Evolutionary conservation across 2,888 invertebrate species (phyloP), one percentile per base, ranked within the genome.

Genomic region (Eupithecia subfuscata): DNA sequence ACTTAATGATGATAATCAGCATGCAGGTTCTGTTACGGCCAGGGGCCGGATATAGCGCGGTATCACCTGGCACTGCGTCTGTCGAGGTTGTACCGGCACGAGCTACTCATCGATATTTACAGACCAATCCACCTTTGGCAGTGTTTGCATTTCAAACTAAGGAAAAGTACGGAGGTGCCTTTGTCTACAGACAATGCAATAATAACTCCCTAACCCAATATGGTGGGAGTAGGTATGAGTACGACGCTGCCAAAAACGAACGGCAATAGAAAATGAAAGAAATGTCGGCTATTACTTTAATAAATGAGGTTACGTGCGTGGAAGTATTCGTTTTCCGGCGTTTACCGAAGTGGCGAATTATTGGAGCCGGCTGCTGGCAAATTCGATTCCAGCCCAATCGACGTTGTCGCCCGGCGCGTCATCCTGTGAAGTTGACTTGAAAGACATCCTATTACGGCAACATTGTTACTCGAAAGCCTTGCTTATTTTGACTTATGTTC

Each of bases 1-100:
- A 83, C 82, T 74, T 89, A 90, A 89, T 88, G 84, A 86, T 79
- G 83, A 85, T 84, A 86, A 90, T 91, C 85, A 88, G 85, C 86
- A 91, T 92, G 87, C 90, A 86, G 78, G 69, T 75, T 75, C 69
- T 78, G 84, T 84, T 80, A 78, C 75, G 76, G 52, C 70, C 72
- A 72, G 78, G 75, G 78, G 80, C 82, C 85, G 84, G 85, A 84
- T 86, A 85, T 84, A 86, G 83, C 78, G 78, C 81, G 82, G 84
- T 78, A 76, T 80, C 79, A 78, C 70, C 79, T 67, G 64, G 70
- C 30, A 71, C 56, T 45, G 25, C 37, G 65, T 5, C 69, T 70
- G 79, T 71, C 82, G 84, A 83, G 81, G 82, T 78, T 84, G 76
- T 76, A 78, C 48, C 52, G 65, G 71, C 70, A 34, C 69, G 34